A percentile compares a stretch with the other conserved stretches of the same genome.
These are phyloP conservation scores for Neosalanx taihuensis DNA, from an alignment of 2,797 vertebrate species.

Conservation along the genomic window DNA sequence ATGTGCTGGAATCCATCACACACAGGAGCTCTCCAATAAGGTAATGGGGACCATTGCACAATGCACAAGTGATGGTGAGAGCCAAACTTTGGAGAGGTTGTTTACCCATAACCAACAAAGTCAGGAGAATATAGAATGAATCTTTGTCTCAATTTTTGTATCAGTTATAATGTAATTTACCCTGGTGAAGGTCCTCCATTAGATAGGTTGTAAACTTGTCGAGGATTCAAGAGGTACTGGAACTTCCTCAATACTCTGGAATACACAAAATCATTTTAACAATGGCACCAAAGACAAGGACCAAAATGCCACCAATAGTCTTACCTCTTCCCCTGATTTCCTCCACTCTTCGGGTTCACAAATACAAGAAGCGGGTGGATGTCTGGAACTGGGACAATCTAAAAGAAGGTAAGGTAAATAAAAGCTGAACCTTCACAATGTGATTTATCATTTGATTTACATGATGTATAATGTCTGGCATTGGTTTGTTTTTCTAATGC, in stretches of 20 bases:
- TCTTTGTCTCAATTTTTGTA: background rate
- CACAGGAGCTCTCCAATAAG: too few species aligned
- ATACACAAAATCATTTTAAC: constrained; percentile 11
- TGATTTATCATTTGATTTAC: too few species aligned
- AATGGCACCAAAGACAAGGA: background rate
- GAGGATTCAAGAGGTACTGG: constrained; percentile 88
- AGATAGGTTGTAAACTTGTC: constrained; percentile 87
- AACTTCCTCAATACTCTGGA: constrained; percentile 88
- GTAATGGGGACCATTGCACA: too few species aligned
- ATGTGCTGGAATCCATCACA: too few species aligned
- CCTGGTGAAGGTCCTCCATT: constrained; percentile 84
- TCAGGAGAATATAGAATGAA: background rate
- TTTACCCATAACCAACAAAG: too few species aligned
- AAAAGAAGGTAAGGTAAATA: constrained; percentile 12
- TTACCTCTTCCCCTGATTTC: constrained; percentile 91
- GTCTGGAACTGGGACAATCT: constrained; percentile 79
- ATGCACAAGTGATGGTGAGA: too few species aligned
- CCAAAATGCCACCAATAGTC: constrained; percentile 8
- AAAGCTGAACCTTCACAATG: background rate
- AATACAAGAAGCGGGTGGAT: constrained; percentile 90
- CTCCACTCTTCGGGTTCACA: constrained; percentile 93
- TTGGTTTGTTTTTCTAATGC: too few species aligned
- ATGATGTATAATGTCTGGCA: too few species aligned
- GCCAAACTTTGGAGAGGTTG: too few species aligned
- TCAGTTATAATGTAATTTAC: constrained; percentile 59